Percentiles rank a stretch among this genome's conserved stretches.
phyloP scores from a whole-genome alignment of 2,113 vertebrate genomes.

The Speoplatyrhinus poulsoni region DNA sequence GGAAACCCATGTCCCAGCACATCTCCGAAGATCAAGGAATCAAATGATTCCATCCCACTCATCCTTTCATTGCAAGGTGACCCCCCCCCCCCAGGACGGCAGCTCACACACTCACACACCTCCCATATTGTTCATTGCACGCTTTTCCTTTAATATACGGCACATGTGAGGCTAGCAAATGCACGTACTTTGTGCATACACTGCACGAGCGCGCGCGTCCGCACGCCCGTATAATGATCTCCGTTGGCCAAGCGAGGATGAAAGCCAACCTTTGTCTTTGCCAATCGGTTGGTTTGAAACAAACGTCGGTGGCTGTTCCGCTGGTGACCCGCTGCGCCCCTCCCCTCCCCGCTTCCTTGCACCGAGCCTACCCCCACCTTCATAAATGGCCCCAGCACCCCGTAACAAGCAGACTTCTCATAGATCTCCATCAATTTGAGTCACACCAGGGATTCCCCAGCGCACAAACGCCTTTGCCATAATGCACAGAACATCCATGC shows the following conservation, averaged over 20 bases:
- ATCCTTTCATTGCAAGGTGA: slow-evolving; percentile 52
- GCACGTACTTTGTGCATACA: slow-evolving; percentile 12
- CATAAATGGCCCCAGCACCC: slow-evolving; percentile 48
- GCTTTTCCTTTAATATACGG: slow-evolving; percentile 62
- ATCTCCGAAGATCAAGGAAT: slow-evolving; percentile 28
- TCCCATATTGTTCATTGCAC: slow-evolving; percentile 61
- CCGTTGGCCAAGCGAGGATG: slow-evolving; percentile 52
- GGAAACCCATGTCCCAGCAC: slow-evolving; percentile 55
- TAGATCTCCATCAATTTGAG: slow-evolving; percentile 77
- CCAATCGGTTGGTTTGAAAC: slow-evolving; percentile 68
- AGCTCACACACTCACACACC: slow-evolving; percentile 58
- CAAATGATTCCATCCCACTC: slow-evolving; percentile 61
- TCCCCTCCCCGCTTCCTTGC: slow-evolving; percentile 47
- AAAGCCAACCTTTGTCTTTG: slow-evolving; percentile 72
- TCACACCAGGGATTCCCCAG: slow-evolving; percentile 73
- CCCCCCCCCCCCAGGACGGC: slow-evolving; percentile 40
- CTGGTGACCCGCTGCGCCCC: slow-evolving; percentile 67
- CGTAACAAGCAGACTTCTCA: slow-evolving; percentile 66
- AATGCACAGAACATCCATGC: slow-evolving; percentile 70
- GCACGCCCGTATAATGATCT: slow-evolving; percentile 61
- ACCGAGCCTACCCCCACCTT: slow-evolving; percentile 37
- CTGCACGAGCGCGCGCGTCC: neutral
- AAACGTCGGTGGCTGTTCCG: slow-evolving; percentile 57
- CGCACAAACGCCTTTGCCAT: slow-evolving; percentile 68
- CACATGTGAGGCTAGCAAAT: slow-evolving; percentile 62